Evolutionary conservation across 2,113 vertebrate species (phyloP).

Genomic region (Mirounga angustirostris): DNA sequence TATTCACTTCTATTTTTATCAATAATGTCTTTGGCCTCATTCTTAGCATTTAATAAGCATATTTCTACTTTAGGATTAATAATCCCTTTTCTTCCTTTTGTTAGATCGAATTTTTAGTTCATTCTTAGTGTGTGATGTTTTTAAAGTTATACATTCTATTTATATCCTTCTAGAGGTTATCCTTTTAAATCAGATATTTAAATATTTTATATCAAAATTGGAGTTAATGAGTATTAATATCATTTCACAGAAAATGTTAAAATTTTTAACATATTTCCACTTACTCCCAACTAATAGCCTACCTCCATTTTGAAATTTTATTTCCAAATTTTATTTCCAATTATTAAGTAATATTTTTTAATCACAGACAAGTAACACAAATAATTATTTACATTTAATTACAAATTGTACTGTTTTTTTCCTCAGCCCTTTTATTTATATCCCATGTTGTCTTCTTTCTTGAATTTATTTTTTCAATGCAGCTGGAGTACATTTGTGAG

Average conservation of each 20-base stretch:
- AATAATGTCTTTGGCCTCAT: neutral
- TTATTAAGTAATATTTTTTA: neutral
- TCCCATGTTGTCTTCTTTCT: neutral
- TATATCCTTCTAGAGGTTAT: neutral
- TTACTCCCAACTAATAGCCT: neutral
- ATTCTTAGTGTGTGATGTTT: neutral
- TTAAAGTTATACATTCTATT: neutral
- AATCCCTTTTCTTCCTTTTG: neutral
- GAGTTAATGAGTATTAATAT: neutral
- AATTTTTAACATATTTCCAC: neutral
- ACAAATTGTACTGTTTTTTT: neutral
- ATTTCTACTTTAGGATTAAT: neutral
- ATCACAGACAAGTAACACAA: neutral
- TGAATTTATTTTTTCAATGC: neutral
- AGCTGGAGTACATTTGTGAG: neutral
- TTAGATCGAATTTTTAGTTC: neutral
- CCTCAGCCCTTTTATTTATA: neutral
- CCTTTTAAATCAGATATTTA: neutral
- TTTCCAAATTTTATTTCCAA: slow-evolving; percentile 41
- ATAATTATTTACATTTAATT: neutral
- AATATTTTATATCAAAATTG: neutral
- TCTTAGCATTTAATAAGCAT: neutral
- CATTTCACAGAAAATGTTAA: neutral
- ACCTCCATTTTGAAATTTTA: neutral
- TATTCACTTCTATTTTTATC: neutral